Percentiles rank a stretch among this genome's conserved stretches.
These are phyloP conservation scores for Cosmia trapezina DNA, from an alignment of 2,888 invertebrate genomes.

Conservation along the genomic window DNA sequence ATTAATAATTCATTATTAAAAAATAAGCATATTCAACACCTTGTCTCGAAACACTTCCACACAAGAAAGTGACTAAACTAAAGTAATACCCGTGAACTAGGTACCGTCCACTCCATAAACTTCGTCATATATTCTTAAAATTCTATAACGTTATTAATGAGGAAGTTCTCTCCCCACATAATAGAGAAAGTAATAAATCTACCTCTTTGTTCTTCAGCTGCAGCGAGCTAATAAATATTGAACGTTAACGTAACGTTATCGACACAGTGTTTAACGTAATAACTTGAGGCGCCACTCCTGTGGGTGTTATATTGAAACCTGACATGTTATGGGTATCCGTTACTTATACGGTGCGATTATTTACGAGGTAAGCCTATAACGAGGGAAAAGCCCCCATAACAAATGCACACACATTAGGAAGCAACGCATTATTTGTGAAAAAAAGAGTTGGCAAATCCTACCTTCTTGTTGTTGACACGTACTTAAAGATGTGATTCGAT, in stretches of 20 bases:
- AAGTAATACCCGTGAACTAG: not conserved
- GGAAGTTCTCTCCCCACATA: not conserved
- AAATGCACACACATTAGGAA: not conserved
- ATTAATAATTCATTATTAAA: no score
- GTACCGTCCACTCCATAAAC: not conserved
- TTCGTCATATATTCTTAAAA: not conserved
- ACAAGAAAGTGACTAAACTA: not conserved
- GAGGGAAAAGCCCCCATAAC: not conserved
- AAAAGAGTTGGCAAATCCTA: not conserved
- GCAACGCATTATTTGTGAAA: not conserved
- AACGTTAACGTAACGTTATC: conserved; percentile 19
- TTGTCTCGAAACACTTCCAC: not conserved
- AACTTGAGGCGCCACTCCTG: conserved; percentile 15
- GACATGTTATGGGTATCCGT: conserved; percentile 4
- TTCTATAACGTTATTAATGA: conserved; percentile 16
- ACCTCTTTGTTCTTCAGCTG: conserved; percentile 17
- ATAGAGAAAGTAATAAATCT: conserved; percentile 23
- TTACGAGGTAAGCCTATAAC: conserved; percentile 1
- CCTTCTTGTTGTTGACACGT: not conserved
- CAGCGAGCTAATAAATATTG: conserved; percentile 6
- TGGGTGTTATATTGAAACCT: conserved; percentile 8
- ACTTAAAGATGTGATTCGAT: no score
- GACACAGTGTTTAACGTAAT: conserved; percentile 18
- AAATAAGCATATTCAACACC: no score
- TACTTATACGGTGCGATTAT: not conserved